Evolutionary conservation across 1,140 invertebrate species (phyloP).

Genomic region (Helicoverpa zea): DNA sequence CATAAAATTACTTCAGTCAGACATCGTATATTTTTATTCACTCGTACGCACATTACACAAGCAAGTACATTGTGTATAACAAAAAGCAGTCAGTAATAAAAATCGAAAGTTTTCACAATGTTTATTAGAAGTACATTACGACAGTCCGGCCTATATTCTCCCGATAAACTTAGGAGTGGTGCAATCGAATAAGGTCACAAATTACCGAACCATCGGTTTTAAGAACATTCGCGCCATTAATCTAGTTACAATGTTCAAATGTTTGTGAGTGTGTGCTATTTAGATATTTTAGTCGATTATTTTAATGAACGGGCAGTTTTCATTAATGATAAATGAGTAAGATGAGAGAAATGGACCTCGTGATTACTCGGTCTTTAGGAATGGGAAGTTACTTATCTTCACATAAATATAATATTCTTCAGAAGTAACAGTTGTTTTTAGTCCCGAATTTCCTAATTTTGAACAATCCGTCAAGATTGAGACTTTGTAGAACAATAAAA

Average conservation of each 20-base stretch:
- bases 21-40: slow-evolving; percentile 27
- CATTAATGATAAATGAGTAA: slow-evolving; percentile 9
- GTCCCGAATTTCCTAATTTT: no score
- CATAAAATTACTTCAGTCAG: slow-evolving; percentile 16
- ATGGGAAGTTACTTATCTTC: no score
- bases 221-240: slow-evolving; percentile 55
- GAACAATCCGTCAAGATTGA: no score
- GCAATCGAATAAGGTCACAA: slow-evolving; percentile 61
- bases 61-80: slow-evolving; percentile 17
- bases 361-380: no score
- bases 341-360: neutral
- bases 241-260: slow-evolving; percentile 51
- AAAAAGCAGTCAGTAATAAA: slow-evolving; percentile 40
- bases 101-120: slow-evolving; percentile 37
- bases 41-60: slow-evolving; percentile 11
- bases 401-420: no score
- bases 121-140: slow-evolving; percentile 44
- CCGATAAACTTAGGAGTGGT: slow-evolving; percentile 53
- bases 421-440: no score
- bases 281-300: slow-evolving; percentile 27
- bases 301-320: slow-evolving; percentile 15
- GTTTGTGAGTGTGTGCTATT: slow-evolving; percentile 9
- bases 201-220: slow-evolving; percentile 50
- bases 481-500: no score
- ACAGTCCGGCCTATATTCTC: slow-evolving; percentile 56